Base-by-base conservation (phyloP, 2,888 invertebrate species). In the Agrotis puta region DNA sequence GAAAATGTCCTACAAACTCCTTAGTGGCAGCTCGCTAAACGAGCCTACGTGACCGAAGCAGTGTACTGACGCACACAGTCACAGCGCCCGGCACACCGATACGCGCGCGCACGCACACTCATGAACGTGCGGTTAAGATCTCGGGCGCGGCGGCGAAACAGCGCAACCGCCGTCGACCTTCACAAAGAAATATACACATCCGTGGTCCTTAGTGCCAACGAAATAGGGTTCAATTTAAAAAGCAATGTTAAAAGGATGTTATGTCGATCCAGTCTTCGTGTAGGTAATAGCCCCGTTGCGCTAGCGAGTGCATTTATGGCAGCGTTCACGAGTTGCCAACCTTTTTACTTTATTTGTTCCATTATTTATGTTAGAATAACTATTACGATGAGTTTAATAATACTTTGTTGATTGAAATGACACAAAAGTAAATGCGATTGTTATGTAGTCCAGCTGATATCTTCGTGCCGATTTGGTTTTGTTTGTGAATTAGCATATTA, bases 221-320 rank as follows among this genome's bases (percentile, higher is more conserved):
- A 0, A 0, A 63, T 88, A 94, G 83, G 76, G 88, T 86, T 48
- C 54, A 85, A 64, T 87, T 87, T 90, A 56, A 78, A 82, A 86
- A 73, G 72, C 58, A 48, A 56, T 71, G 74, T 74, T 67, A 51
- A 75, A 82, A 77, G 90, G 74, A 89, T 82, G 70, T 90, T 92
- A 81, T 18, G 72, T 27, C 89, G 20, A 79, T 85, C 64, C 63
- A 65, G 27, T 70, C 65, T 66, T 79, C 76, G 47, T 57, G 20
- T 48, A 67, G 79, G 90, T 91, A 90, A 92, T 92, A 93, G 93
- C 94, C 92, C 93, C 93, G 94, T 93, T 94, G 95, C 94, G 94
- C 94, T 94, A 92, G 94, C 91, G 93, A 94, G 94, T 95, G 95
- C 95, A 95, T 95, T 95, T 95, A 95, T 94, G 95, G 95, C 91